These are phyloP conservation scores for Scomberomorus guttatus DNA, from an alignment of 2,797 vertebrate species.

Conservation along the genomic window DNA sequence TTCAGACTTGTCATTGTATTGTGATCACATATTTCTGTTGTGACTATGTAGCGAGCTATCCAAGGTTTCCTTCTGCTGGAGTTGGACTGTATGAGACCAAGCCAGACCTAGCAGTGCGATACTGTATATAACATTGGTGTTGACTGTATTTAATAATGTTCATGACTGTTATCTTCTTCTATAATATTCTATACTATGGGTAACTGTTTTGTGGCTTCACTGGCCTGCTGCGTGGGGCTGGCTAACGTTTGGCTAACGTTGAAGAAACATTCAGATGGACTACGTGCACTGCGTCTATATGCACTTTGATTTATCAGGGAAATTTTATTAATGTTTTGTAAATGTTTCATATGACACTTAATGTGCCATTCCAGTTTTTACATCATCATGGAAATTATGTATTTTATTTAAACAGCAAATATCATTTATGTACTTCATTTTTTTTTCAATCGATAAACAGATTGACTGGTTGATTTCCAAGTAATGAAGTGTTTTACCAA, in stretches of 20 bases:
- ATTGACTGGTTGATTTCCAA: conserved; percentile 89
- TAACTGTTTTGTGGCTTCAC: conserved; percentile 94
- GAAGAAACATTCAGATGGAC: conserved; percentile 91
- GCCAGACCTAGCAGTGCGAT: conserved; percentile 94
- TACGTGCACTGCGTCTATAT: conserved; percentile 98
- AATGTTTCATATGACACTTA: conserved; percentile 98
- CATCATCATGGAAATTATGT: conserved; percentile 89
- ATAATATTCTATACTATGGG: conserved; percentile 91
- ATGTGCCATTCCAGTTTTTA: conserved; percentile 96
- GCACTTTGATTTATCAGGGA: conserved; percentile 99
- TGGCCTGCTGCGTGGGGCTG: conserved; percentile 90
- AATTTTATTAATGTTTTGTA: conserved; percentile 99
- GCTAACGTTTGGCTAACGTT: conserved; percentile 85
- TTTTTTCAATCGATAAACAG: conserved; percentile 81
- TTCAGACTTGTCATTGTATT: conserved; percentile 94
- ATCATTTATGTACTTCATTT: conserved; percentile 85
- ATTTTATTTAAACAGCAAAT: conserved; percentile 87
- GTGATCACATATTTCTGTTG: conserved; percentile 97
- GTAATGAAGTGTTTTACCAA: conserved; percentile 97
- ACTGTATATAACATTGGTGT: conserved; percentile 98
- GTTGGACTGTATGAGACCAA: conserved; percentile 84
- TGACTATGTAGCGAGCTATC: conserved; percentile 93
- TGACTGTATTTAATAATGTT: conserved; percentile 96
- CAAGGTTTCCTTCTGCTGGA: conserved; percentile 90
- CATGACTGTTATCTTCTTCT: conserved; percentile 97